Conservation (phyloP, 2,113 vertebrate species). For the Parus major region DNA sequence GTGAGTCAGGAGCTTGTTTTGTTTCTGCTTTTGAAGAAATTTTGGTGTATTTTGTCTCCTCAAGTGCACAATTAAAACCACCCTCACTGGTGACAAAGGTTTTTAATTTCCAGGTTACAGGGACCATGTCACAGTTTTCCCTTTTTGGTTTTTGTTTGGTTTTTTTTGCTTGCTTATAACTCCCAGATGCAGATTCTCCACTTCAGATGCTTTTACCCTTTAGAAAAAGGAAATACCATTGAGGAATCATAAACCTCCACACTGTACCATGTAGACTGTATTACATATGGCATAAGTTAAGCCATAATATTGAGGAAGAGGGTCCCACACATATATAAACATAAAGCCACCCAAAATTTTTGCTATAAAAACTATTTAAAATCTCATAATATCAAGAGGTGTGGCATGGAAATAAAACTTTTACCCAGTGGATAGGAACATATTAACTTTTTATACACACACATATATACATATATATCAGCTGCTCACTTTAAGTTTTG, state of each 20-base stretch:
- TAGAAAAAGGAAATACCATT: neutral
- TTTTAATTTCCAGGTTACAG: neutral
- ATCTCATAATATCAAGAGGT: neutral
- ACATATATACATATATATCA: neutral
- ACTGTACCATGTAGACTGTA: rapidly evolving
- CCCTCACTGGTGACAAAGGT: neutral
- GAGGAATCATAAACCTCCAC: neutral
- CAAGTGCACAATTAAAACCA: neutral
- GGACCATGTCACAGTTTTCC: neutral
- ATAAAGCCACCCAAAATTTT: neutral
- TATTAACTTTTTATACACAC: neutral
- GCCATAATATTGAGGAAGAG: neutral
- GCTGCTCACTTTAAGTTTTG: neutral
- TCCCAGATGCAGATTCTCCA: neutral
- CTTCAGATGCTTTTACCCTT: neutral
- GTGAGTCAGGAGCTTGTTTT: neutral
- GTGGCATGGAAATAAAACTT: neutral
- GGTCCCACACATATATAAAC: no score
- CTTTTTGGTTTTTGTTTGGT: neutral
- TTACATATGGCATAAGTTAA: neutral
- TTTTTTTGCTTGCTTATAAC: neutral
- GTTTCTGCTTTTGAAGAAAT: neutral
- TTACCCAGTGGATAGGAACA: neutral
- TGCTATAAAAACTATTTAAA: neutral
- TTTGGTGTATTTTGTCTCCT: neutral